These are phyloP conservation scores for Acrocephalus scirpaceus DNA, from an alignment of 2,797 vertebrate species.

Conservation along the genomic window DNA sequence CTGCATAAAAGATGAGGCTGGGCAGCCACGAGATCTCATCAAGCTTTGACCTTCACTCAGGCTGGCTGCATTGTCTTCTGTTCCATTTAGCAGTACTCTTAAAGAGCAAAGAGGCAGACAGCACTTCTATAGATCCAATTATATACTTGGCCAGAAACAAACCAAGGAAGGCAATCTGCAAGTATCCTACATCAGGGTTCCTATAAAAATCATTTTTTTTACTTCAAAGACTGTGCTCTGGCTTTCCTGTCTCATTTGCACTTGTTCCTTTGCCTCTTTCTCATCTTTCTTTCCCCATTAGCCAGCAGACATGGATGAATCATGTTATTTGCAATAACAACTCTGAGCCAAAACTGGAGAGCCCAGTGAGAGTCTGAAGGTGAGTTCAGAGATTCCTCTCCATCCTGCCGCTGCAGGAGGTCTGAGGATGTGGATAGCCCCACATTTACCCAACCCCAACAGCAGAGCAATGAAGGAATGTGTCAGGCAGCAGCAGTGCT, in stretches of 20 bases:
- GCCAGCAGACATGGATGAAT: not conserved
- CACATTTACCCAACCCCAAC: not conserved
- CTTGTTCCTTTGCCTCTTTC: not conserved
- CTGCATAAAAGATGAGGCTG: conserved; percentile 53
- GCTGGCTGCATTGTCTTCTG: conserved; percentile 58
- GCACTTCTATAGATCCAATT: conserved; percentile 57
- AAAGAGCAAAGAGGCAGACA: conserved; percentile 54
- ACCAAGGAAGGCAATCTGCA: not conserved
- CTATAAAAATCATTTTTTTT: conserved; percentile 17
- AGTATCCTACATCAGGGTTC: not conserved
- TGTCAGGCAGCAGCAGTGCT: not conserved
- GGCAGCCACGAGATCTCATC: conserved; percentile 57
- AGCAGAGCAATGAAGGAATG: not conserved
- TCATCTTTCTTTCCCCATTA: not conserved
- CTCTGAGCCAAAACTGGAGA: not conserved
- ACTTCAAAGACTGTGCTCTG: not conserved
- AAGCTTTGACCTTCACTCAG: conserved; percentile 70
- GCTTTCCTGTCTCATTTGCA: not conserved
- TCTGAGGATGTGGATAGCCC: not conserved
- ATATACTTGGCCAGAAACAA: conserved; percentile 33
- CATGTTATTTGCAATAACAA: not conserved
- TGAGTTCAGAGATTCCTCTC: not conserved
- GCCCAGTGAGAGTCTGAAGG: rapidly evolving
- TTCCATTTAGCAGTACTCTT: conserved; percentile 67
- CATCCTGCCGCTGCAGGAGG: not conserved